Evolutionary conservation across 2,888 invertebrate species (phyloP).

Genomic region (Dasysyrphus tricinctus): DNA sequence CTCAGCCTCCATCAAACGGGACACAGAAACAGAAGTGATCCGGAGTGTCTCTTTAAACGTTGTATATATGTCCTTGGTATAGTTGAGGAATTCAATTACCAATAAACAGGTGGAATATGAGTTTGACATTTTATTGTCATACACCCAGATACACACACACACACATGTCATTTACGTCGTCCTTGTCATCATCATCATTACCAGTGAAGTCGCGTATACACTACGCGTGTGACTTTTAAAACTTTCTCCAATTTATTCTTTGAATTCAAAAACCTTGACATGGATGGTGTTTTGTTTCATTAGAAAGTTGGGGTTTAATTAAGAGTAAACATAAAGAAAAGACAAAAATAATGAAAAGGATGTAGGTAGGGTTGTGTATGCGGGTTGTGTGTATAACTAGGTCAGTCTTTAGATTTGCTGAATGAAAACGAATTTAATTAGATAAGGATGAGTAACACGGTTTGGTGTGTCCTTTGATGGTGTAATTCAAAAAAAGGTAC

Average conservation of each 20-base stretch:
- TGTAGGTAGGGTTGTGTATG: too few species aligned
- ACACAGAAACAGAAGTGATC: background rate
- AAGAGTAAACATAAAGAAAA: constrained; percentile 16
- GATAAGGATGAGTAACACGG: background rate
- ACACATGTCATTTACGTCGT: constrained; percentile 35
- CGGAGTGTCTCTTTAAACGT: background rate
- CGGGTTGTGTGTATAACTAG: background rate
- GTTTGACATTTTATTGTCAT: constrained; percentile 59
- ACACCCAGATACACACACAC: constrained; percentile 8
- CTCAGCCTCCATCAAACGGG: background rate
- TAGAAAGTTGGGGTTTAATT: constrained; percentile 21
- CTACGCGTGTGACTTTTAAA: background rate
- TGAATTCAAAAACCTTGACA: constrained; percentile 22
- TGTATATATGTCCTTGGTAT: background rate
- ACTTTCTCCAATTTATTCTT: constrained; percentile 7
- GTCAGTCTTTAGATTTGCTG: background rate
- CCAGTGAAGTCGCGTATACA: background rate
- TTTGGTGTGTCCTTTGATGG: background rate
- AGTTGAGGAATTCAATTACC: constrained; percentile 62
- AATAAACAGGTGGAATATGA: constrained; percentile 24
- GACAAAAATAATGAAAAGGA: background rate
- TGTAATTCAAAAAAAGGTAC: background rate
- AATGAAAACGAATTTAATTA: background rate
- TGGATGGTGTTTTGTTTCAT: background rate
- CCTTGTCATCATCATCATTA: constrained; percentile 31